phyloP scores from a whole-genome alignment of 1,140 invertebrate genomes.

The Harpegnathos saltator region DNA sequence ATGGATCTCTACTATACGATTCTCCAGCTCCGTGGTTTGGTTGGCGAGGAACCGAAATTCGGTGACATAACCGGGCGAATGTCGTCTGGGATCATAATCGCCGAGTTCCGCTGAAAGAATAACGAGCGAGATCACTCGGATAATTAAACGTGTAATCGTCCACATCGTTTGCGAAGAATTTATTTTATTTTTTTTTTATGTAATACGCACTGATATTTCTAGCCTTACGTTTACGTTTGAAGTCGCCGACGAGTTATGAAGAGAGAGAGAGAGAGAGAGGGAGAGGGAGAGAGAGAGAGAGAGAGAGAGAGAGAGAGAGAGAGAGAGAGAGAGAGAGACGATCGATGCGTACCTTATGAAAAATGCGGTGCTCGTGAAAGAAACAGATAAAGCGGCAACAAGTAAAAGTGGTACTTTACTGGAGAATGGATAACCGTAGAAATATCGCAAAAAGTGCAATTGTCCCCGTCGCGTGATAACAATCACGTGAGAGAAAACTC shows the following conservation, averaged over 20 bases:
- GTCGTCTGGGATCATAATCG: slow-evolving; percentile 96
- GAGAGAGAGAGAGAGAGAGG: too few relatives aligned
- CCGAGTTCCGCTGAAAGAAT: slow-evolving; percentile 96
- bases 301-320: too few relatives aligned
- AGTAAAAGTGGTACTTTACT: neutral
- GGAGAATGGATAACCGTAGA: neutral
- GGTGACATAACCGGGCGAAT: slow-evolving; percentile 96
- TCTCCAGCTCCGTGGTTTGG: slow-evolving; percentile 96
- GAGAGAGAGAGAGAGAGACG: too few relatives aligned
- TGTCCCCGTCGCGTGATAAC: neutral
- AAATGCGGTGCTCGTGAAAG: too few relatives aligned
- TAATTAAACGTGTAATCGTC: neutral
- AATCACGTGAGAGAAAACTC: neutral
- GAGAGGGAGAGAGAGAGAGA: too few relatives aligned
- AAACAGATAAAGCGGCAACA: too few relatives aligned
- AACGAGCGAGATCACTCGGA: neutral
- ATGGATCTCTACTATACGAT: slow-evolving; percentile 95
- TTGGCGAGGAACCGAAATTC: slow-evolving; percentile 98
- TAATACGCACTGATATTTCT: too few relatives aligned
- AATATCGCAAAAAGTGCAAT: neutral
- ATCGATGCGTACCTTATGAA: too few relatives aligned
- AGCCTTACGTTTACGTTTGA: too few relatives aligned
- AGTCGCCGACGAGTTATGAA: too few relatives aligned
- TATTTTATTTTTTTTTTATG: too few relatives aligned
- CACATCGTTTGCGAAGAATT: too few relatives aligned